A percentile compares a stretch with the other conserved stretches of the same genome.
phyloP scores from a whole-genome alignment of 2,797 vertebrate genomes.

The Anas acuta region DNA sequence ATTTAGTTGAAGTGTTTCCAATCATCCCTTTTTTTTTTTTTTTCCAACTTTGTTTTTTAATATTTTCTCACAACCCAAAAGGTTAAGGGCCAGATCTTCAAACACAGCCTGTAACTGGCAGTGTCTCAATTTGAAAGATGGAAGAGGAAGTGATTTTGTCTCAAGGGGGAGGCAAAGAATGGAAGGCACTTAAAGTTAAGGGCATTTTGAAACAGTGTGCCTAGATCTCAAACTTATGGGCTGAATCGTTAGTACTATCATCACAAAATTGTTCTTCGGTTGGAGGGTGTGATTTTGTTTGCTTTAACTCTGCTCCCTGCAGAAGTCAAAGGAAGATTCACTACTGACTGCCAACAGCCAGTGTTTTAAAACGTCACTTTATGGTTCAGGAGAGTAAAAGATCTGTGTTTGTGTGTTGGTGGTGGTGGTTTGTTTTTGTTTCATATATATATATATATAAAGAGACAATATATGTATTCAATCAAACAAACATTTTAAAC shows the following conservation, averaged over 20 bases:
- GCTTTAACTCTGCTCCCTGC: neutral
- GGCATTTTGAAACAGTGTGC: neutral
- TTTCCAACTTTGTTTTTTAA: neutral
- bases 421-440: neutral
- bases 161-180: neutral
- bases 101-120: neutral
- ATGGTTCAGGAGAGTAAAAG: neutral
- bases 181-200: neutral
- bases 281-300: neutral
- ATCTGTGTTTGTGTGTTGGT: neutral
- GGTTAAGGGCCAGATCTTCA: conserved; percentile 13
- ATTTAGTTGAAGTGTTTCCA: neutral
- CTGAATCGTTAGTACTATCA: neutral
- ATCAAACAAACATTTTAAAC: neutral
- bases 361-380: neutral
- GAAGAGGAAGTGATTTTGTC: neutral
- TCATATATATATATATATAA: neutral
- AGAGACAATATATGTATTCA: neutral
- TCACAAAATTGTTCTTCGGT: neutral
- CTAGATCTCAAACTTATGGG: neutral
- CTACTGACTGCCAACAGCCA: neutral
- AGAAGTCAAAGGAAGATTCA: neutral
- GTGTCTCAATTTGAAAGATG: neutral
- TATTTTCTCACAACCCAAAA: conserved; percentile 8
- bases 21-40: neutral